Base-by-base conservation (phyloP, 1,140 invertebrate genomes). In the Tenebrio molitor region DNA sequence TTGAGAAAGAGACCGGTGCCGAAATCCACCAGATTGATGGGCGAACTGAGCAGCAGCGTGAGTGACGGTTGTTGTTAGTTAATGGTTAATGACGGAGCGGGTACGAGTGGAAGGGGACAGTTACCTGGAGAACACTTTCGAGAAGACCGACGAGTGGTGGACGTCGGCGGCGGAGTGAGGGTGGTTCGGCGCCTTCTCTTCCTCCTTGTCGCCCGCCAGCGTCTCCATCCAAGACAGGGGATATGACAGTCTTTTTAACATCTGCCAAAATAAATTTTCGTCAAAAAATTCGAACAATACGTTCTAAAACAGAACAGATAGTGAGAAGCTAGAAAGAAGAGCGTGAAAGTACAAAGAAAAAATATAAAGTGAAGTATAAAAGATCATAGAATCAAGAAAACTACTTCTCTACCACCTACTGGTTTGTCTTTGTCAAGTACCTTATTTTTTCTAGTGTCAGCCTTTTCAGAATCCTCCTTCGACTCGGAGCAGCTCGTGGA, bases 171-270 rank as follows among this genome's bases (percentile, higher is more conserved):
- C 85, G 7, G 90, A 90, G 44, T 89, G 88, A 5, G 88, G 90
- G 77, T 89, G 86, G 81, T 84, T 87, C 21, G 84, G 78, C 81
- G 86, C 84, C 23, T 89, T 87, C 67, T 87, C 85, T 72, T 89
- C 86, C 12, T 89, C 86, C 72, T 87, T 85, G 39, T 93, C 91
- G 21, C 91, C 90, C 0, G 91, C 91, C 14, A 94, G 84, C 14
- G 93, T 94, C 84, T 96, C 95, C 88, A 97, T 93, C 94, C 94
- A 96, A 1, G 94, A 91, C 42, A 96, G 83, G n/a, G 95, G 95
- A 84, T 96, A 95, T 0, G 94, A 96, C 33, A 97, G 87, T 76
- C 95, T 88, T 84, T 96, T 96, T 69, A 96, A 85, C 91, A 96
- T 95, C 93, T 94, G 76, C 19, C 84, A 21, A 50, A 50, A 50